Conservation (phyloP, 2,113 vertebrate species). For the Corythaixoides concolor region DNA sequence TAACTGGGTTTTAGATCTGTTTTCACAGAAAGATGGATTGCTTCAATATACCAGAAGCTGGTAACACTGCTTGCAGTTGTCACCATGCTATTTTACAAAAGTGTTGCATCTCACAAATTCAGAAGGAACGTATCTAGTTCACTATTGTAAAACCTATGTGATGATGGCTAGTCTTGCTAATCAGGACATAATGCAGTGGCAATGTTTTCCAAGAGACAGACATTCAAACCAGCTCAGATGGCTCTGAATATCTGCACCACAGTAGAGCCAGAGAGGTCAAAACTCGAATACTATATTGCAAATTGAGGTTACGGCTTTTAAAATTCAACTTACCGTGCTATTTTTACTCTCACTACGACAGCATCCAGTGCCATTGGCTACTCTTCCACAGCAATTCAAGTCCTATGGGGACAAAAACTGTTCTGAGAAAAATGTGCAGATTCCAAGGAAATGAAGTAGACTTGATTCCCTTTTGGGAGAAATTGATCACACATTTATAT, state of each 20-base stretch:
- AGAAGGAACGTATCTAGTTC: neutral
- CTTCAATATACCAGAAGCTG: neutral
- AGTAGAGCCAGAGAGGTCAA: neutral
- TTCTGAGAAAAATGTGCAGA: neutral
- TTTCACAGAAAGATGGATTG: neutral
- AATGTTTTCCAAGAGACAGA: neutral
- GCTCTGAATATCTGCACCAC: neutral
- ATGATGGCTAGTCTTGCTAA: neutral
- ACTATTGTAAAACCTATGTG: neutral
- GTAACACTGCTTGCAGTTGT: neutral
- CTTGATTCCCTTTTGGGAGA: neutral
- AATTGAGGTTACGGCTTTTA: neutral
- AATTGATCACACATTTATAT: neutral
- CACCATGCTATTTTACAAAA: neutral
- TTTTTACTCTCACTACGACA: slow-evolving; percentile 72
- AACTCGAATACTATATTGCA: neutral
- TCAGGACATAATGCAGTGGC: neutral
- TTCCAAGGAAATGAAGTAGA: neutral
- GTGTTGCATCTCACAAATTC: neutral
- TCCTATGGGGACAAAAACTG: slow-evolving; percentile 53
- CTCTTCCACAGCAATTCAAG: slow-evolving; percentile 78
- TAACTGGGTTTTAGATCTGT: neutral
- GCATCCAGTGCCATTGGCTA: slow-evolving; percentile 73
- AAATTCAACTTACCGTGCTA: slow-evolving; percentile 22
- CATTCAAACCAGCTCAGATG: neutral